A percentile compares a stretch with the other conserved stretches of the same genome.
phyloP scores from a whole-genome alignment of 2,888 invertebrate species.

The Acanthosepion pharaonis region DNA sequence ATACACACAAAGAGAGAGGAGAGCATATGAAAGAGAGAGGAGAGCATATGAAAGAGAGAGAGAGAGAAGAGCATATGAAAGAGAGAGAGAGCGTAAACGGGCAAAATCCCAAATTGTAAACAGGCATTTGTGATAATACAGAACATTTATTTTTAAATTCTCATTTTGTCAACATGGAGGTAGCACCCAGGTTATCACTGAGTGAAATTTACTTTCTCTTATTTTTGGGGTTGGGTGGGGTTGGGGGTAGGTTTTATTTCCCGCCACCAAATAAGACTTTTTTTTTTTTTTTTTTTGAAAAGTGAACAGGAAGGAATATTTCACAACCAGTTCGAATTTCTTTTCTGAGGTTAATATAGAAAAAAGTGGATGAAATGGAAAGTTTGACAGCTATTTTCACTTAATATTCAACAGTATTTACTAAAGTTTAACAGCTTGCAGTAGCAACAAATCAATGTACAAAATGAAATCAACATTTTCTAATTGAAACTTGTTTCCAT shows the following conservation, averaged over 20 bases:
- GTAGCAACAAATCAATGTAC: neutral
- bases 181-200: conserved; percentile 16
- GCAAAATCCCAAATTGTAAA: neutral
- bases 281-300: neutral
- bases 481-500: neutral
- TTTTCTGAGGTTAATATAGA: neutral
- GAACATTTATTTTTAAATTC: too few relatives aligned
- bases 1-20: neutral
- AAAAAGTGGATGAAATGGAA: neutral
- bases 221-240: neutral
- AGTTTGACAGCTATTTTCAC: neutral
- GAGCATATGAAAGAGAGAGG: neutral
- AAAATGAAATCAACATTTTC: neutral
- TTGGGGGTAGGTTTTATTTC: neutral
- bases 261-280: neutral
- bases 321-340: neutral
- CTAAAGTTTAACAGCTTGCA: neutral
- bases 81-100: neutral
- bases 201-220: neutral
- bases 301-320: neutral
- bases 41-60: neutral
- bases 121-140: conserved; percentile 9
- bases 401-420: neutral
- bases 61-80: neutral
- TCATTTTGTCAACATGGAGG: neutral